Evolutionary conservation across 2,888 invertebrate genomes (phyloP).

Genomic region (Trichopoda pennipes): DNA sequence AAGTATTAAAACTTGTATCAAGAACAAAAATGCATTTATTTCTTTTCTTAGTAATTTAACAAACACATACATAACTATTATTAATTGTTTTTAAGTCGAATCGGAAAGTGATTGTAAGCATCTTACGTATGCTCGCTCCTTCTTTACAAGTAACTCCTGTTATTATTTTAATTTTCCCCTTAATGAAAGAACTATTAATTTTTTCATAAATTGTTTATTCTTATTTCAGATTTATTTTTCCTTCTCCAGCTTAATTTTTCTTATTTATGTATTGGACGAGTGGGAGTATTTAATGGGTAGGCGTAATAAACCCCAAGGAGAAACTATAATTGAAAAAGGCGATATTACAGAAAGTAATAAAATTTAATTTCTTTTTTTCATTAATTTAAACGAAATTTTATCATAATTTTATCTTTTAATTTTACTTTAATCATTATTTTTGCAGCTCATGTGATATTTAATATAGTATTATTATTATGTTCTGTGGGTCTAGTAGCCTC

Average conservation of each 20-base stretch:
- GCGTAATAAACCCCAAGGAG: constrained; percentile 50
- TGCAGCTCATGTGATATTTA: constrained; percentile 65
- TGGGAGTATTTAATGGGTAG: constrained; percentile 61
- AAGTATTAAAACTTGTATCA: too few relatives aligned
- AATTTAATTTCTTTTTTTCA: too few relatives aligned
- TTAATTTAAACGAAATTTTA: too few relatives aligned
- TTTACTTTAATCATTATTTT: background rate
- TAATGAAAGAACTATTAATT: constrained; percentile 4
- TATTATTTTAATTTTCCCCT: background rate
- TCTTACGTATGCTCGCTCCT: too few relatives aligned
- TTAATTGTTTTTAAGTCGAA: too few relatives aligned
- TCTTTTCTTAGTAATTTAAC: too few relatives aligned
- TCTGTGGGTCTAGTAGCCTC: constrained; percentile 59
- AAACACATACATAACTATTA: too few relatives aligned
- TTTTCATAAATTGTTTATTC: background rate
- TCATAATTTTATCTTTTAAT: background rate
- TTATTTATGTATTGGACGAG: constrained; percentile 59
- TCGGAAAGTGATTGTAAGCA: too few relatives aligned
- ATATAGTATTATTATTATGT: constrained; percentile 57
- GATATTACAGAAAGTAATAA: constrained; percentile 62
- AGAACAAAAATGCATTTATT: too few relatives aligned
- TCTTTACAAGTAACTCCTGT: too few relatives aligned
- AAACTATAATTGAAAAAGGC: constrained; percentile 65
- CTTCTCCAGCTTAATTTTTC: constrained; percentile 59
- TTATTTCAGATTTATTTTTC: constrained; percentile 59